These are phyloP conservation scores for Nomia melanderi DNA, from an alignment of 1,140 invertebrate genomes.

Conservation along the genomic window DNA sequence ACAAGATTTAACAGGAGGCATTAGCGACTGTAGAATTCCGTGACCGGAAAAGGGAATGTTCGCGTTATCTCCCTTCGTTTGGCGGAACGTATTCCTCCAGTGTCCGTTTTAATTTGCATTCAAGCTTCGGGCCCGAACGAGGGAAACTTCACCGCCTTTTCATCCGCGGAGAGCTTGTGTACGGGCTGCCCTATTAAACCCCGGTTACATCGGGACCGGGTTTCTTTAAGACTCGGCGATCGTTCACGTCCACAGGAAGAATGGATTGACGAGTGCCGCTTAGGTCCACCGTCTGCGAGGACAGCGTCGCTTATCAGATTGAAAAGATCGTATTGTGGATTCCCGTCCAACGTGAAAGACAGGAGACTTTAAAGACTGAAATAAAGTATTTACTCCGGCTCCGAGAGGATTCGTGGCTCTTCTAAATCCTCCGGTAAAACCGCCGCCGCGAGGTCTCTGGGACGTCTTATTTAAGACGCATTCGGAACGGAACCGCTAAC, in stretches of 20 bases:
- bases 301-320: neutral
- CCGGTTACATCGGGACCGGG: neutral
- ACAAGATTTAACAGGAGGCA: neutral
- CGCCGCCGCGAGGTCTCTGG: neutral
- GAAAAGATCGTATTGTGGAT: conserved; percentile 21
- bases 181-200: neutral
- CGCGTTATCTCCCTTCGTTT: conserved; percentile 6
- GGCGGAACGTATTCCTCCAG: neutral
- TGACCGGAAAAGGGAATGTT: conserved; percentile 17
- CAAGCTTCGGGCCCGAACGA: no score
- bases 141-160: conserved; percentile 5
- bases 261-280: neutral
- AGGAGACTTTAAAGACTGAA: conserved; percentile 18
- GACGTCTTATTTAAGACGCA: conserved; percentile 47
- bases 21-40: neutral
- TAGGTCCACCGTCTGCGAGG: neutral
- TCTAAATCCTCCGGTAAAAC: conserved; percentile 27
- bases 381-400: conserved; percentile 22
- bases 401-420: neutral
- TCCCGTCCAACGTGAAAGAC: conserved; percentile 15
- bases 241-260: neutral
- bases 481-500: conserved; percentile 23
- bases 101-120: conserved; percentile 2
- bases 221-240: neutral
- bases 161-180: neutral